Evolutionary conservation across 2,888 invertebrate species (phyloP).

Genomic region (Dasypogon diadema): DNA sequence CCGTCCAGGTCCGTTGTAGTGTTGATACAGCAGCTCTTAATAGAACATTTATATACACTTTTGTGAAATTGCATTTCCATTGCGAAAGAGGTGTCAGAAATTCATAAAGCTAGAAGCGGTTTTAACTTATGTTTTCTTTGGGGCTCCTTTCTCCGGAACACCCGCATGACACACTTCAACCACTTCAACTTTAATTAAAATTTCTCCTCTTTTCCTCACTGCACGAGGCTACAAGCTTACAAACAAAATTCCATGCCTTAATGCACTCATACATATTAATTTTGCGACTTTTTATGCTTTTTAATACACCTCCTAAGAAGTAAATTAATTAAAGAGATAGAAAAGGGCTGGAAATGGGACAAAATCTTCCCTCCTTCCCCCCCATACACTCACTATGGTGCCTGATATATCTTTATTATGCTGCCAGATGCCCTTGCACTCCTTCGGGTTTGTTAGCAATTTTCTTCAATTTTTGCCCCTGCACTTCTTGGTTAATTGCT

Average conservation of each 20-base stretch:
- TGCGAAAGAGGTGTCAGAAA: slow-evolving; percentile 7
- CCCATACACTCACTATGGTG: background rate
- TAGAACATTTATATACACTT: no score
- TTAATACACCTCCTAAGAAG: slow-evolving; percentile 44
- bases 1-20: no score
- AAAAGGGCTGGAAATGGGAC: background rate
- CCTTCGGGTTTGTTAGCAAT: slow-evolving; percentile 1
- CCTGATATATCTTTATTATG: background rate
- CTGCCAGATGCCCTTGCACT: background rate
- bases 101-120: background rate
- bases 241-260: slow-evolving; percentile 17
- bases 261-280: slow-evolving; percentile 46
- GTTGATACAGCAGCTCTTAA: no score
- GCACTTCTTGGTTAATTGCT: slow-evolving; percentile 28
- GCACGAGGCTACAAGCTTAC: slow-evolving; percentile 1
- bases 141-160: background rate
- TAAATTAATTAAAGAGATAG: slow-evolving; percentile 33
- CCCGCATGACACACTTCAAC: slow-evolving; percentile 34
- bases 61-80: slow-evolving; percentile 1
- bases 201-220: background rate
- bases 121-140: background rate
- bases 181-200: slow-evolving; percentile 35
- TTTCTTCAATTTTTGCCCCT: slow-evolving; percentile 30
- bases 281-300: slow-evolving; percentile 41
- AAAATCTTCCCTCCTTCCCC: background rate